Conservation (phyloP, 2,888 invertebrate species). For the Agrochola lota region DNA sequence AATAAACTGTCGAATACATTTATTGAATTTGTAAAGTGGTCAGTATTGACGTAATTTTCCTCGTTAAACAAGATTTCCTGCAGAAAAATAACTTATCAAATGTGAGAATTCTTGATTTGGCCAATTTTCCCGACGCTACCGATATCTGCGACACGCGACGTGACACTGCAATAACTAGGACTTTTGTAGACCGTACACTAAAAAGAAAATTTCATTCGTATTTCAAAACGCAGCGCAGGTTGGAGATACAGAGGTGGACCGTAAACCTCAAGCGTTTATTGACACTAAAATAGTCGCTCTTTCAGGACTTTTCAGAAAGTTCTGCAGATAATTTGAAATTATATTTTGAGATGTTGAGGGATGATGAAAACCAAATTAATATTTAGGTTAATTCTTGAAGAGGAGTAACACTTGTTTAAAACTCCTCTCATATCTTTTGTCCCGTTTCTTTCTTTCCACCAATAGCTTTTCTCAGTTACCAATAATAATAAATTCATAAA, state of each 20-base stretch:
- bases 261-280: slow-evolving; percentile 13
- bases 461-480: neutral
- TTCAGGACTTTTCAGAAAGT: neutral
- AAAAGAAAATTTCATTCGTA: slow-evolving; percentile 20
- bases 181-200: slow-evolving; percentile 37
- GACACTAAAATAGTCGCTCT: slow-evolving; percentile 10
- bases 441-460: neutral
- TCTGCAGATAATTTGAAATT: neutral
- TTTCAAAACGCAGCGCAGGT: slow-evolving; percentile 28
- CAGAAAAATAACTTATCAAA: slow-evolving; percentile 34
- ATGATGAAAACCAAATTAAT: neutral
- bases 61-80: slow-evolving; percentile 28
- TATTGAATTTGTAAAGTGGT: slow-evolving; percentile 24
- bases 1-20: slow-evolving; percentile 3
- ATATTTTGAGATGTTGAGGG: neutral
- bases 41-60: slow-evolving; percentile 26
- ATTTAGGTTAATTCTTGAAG: neutral
- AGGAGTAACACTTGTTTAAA: neutral
- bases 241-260: neutral
- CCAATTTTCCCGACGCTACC: slow-evolving; percentile 53
- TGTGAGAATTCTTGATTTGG: slow-evolving; percentile 60
- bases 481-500: neutral
- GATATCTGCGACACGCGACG: slow-evolving; percentile 34
- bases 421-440: neutral
- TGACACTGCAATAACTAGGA: slow-evolving; percentile 48